Evolutionary conservation across 2,113 vertebrate genomes (phyloP), one percentile per base, ranked within the genome.

Genomic region (Dicentrarchus labrax): DNA sequence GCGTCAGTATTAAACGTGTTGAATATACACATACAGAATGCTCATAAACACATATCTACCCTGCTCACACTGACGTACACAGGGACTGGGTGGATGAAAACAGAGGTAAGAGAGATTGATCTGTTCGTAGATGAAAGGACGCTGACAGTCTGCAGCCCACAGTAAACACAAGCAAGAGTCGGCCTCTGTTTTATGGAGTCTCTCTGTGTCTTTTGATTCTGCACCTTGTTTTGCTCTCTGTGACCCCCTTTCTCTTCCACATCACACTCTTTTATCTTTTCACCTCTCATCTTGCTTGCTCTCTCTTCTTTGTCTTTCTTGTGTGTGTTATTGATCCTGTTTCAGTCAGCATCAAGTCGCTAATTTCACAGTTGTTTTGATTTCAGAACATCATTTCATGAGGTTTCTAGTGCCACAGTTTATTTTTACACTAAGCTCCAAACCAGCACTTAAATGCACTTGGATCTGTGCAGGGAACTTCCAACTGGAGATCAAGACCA

Each of bases 391-490:
- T 17, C 41, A 17, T 41, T 59, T 78, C 22, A 47, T 7, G 6
- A 36, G 38, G 48, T 24, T 43, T 65, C 47, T 22, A 68, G 2
- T 21, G 38, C 38, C 41, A 60, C 21, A 12, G 22, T 69, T 50
- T 70, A 78, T 69, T 70, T 78, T 50, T 70, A 69, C 21, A 8
- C 54, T 21, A 1, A n/a, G 4, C 74, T 76, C 12, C 54, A 68
- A 78, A 68, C 54, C 8, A 70, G 41, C 76, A 61, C 36, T 61
- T 78, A 15, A 13, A 22, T 70, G 30, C 36, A n/a, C 47, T 79
- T 53, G 45, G 47, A 41, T 62, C 47, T 13, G 56, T 16, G 16
- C 36, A 30, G 57, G 76, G 77, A 78, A 78, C 36, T 78, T 78
- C 76, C 66, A 68, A 30, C 7, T 30, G 57, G 38, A 79, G 47